Evolutionary conservation across 1,140 invertebrate species (phyloP).

Genomic region (Drosophila subobscura): DNA sequence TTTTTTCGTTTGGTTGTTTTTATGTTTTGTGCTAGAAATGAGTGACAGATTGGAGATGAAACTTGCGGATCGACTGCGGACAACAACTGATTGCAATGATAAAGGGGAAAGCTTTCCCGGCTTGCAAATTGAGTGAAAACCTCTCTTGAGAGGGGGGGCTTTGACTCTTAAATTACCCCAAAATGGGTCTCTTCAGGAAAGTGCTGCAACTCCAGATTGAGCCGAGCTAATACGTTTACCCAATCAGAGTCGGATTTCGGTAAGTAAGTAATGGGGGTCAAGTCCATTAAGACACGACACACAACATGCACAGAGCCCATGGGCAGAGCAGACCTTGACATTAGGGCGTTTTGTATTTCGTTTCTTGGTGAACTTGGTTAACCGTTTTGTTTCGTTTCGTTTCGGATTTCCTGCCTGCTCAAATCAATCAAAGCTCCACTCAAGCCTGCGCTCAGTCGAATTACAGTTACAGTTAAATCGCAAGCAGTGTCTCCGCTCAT

Average conservation of each 20-base stretch:
- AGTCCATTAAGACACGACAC: conserved; percentile 46
- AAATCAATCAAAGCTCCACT: conserved; percentile 55
- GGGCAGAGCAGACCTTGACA: conserved; percentile 57
- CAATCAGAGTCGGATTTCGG: conserved; percentile 35
- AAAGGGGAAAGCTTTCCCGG: no score
- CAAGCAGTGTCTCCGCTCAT: no score
- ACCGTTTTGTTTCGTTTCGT: not conserved
- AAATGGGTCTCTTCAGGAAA: not conserved
- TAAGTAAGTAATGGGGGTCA: conserved; percentile 51
- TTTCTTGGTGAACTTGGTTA: conserved; percentile 32
- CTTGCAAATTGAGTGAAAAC: not conserved
- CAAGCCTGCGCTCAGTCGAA: not conserved
- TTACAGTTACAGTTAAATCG: no score
- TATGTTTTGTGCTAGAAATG: conserved; percentile 25
- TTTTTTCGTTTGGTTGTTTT: conserved; percentile 37
- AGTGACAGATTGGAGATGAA: not conserved
- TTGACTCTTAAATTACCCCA: conserved; percentile 3
- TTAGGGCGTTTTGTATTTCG: conserved; percentile 45
- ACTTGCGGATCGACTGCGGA: conserved; percentile 5
- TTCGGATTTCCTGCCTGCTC: conserved; percentile 28
- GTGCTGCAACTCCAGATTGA: conserved; percentile 10
- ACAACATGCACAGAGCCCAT: no score
- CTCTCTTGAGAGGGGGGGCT: no score
- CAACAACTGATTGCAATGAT: conserved; percentile 1
- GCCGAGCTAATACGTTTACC: conserved; percentile 17